Evolutionary conservation across 2,797 vertebrate species (phyloP), one percentile per base, ranked within the genome.

Genomic region (Toxotes lorentzi): DNA sequence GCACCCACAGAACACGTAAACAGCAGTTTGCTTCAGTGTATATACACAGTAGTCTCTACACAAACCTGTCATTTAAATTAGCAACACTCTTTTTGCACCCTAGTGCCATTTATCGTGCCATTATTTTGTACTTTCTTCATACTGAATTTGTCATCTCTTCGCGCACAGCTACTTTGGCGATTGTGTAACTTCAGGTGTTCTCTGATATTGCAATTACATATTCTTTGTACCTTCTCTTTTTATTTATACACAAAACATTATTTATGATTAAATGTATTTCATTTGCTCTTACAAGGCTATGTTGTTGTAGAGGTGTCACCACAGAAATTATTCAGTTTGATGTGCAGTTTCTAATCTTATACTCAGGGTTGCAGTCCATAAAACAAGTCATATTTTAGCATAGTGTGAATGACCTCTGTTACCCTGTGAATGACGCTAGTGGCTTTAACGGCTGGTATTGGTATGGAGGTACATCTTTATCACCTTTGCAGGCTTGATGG

Each of bases 321-420:
- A n/a, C 24, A 54, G 54, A 91, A 71, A 65, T 30, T 0, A 78
- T 79, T 86, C 48, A 32, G 73, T 84, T 61, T 71, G 76, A 82
- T 47, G 43, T 77, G 54, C 54, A 65, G 70, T 88, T 90, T 90
- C 86, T 88, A 92, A 90, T 92, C 74, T 89, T 85, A 81, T 77
- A 73, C 77, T 79, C 68, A 62, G 50, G 82, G 78, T 88, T 88
- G 67, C 83, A 89, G 85, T 88, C 83, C 72, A 88, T 92, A 90
- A 92, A 93, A 88, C 88, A 91, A 88, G 86, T 82, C 85, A 84
- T 86, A 87, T 92, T 92, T 90, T 88, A 83, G 84, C 86, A 92
- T 86, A 86, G 90, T 89, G 91, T 41, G 82, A 90, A 86, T 84
- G 91, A 92, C 90, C 91, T 86, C 83, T 76, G 77, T 76, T 79